Evolutionary conservation across 2,888 invertebrate species (phyloP).

Genomic region (Augochlorella aurata): DNA sequence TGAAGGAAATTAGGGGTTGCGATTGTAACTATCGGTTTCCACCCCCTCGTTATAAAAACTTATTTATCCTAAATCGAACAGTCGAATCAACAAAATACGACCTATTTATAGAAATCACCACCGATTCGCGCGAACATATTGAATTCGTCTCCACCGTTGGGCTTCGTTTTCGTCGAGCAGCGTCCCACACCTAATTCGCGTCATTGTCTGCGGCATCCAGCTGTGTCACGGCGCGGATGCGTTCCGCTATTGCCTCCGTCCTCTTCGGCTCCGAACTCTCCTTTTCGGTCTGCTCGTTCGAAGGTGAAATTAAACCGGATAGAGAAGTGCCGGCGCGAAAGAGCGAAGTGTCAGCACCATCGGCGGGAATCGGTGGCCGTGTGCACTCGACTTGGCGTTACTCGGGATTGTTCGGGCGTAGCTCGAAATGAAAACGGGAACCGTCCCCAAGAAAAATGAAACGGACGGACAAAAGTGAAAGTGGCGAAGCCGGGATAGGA

Average conservation of each 20-base stretch:
- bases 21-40: no score
- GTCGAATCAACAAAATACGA: no score
- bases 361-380: conserved; percentile 36
- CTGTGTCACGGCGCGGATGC: not conserved
- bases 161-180: not conserved
- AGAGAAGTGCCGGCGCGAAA: conserved; percentile 58
- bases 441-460: conserved; percentile 30
- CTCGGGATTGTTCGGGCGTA: conserved; percentile 40
- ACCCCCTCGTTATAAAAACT: no score
- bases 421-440: conserved; percentile 21
- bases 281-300: conserved; percentile 34
- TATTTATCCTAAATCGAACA: no score
- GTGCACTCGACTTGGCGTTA: conserved; percentile 46
- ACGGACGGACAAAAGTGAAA: conserved; percentile 30
- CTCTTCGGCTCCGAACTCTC: not conserved
- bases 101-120: no score
- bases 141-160: no score
- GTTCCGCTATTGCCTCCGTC: not conserved
- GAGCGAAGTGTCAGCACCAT: conserved; percentile 58
- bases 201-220: not conserved
- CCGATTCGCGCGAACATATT: no score
- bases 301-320: conserved; percentile 67
- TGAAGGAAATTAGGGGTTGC: no score
- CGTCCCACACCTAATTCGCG: not conserved
- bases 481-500: not conserved